Evolutionary conservation across 2,113 vertebrate genomes (phyloP), one percentile per base, ranked within the genome.

Genomic region (Rhea americana): DNA sequence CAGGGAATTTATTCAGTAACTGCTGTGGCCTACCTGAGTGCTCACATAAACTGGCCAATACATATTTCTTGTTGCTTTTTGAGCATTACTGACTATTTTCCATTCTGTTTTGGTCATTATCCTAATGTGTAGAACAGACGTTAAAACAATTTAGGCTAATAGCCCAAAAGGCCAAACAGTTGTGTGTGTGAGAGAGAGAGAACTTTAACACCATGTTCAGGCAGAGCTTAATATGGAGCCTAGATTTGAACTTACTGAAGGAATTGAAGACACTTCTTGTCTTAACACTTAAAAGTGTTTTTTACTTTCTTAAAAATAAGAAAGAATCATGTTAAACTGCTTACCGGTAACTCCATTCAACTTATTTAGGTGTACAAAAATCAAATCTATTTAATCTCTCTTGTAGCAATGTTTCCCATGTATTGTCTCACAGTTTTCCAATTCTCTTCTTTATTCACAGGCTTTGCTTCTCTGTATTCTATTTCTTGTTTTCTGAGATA

Each of bases 1-100:
- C 56, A 77, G 28, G 55, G 74, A 86, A 66, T 84, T 74, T 75
- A 50, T 81, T 78, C 70, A 90, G 61, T 53, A 84, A 61, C 51
- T 79, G 53, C 32, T 30, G 32, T 79, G 47, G 26, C 74, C 35
- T 84, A 73, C 25, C 53, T 91, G 24, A 16, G 5, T 28, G 50
- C 82, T 82, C 55, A 59, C 24, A 15, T 47, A 47, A 62, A 67
- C 77, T 85, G 58, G 16, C 30, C 91, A 79, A 53, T 55, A 61
- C 5, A 17, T 62, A 70, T 82, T 76, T 84, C 73, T 91, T 71
- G 20, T 26, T 82, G 77, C 9, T 87, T 94, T 94, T 82, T 89
- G 68, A 87, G 21, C 62, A 47, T 20, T 89, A 21, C 30, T 74
- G 43, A 56, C 51, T 82, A 24, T 50, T 75, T 75, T 83, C 43